phyloP scores from a whole-genome alignment of 2,888 invertebrate genomes.

The Papilio protenor region DNA sequence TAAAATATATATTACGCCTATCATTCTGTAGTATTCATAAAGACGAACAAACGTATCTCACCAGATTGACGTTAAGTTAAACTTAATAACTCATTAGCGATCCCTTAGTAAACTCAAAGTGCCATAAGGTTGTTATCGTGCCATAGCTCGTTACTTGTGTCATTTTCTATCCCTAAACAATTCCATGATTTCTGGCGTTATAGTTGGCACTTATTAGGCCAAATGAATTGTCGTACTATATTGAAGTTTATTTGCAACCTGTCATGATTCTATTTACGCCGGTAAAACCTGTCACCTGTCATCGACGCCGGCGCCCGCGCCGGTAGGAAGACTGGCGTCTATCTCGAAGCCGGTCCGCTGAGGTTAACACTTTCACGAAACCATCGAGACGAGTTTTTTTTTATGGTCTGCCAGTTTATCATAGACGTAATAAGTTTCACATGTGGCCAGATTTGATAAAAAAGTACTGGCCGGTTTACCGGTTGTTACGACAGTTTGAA shows the following conservation, averaged over 20 bases:
- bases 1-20: too few relatives aligned
- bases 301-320: constrained; percentile 1
- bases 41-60: too few relatives aligned
- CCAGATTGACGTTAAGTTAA: too few relatives aligned
- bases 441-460: constrained; percentile 28
- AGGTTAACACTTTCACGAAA: constrained; percentile 76
- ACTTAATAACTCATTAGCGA: too few relatives aligned
- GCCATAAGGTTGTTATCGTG: too few relatives aligned
- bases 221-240: background rate
- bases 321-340: constrained; percentile 30
- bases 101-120: too few relatives aligned
- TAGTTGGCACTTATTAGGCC: too few relatives aligned
- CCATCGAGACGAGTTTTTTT: constrained; percentile 63
- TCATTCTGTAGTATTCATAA: too few relatives aligned
- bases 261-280: constrained; percentile 10
- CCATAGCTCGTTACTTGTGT: too few relatives aligned
- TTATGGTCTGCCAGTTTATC: constrained; percentile 54
- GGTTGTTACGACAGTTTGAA: background rate
- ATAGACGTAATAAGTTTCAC: constrained; percentile 58
- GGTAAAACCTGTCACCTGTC: background rate
- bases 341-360: constrained; percentile 63
- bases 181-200: too few relatives aligned
- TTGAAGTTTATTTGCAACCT: background rate
- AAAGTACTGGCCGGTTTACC: constrained; percentile 9
- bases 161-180: too few relatives aligned